phyloP scores from a whole-genome alignment of 2,113 vertebrate species.

The Clupea harengus region DNA sequence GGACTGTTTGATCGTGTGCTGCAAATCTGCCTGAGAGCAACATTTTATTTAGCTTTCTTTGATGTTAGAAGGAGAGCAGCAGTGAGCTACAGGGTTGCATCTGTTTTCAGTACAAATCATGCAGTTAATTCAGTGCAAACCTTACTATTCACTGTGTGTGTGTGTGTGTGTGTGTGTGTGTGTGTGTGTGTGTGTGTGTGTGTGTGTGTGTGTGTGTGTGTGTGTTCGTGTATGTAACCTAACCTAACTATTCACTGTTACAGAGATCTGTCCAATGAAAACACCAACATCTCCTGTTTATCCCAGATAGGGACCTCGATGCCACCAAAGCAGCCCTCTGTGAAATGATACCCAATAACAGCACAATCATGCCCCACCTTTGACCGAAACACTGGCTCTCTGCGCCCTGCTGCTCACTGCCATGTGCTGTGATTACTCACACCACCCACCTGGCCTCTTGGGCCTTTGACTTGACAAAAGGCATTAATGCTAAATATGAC shows the following conservation, averaged over 20 bases:
- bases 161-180: too few species aligned
- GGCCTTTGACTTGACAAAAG: neutral
- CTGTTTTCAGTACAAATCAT: neutral
- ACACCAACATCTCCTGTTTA: neutral
- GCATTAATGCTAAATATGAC: neutral
- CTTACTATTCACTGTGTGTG: too few species aligned
- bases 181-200: too few species aligned
- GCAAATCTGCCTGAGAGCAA: neutral
- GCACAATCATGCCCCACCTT: neutral
- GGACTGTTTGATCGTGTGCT: neutral
- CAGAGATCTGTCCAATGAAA: neutral
- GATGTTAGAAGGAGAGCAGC: neutral
- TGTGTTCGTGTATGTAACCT: too few species aligned
- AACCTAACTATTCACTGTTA: neutral
- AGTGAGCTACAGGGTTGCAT: neutral
- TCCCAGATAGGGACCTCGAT: neutral
- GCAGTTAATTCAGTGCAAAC: neutral
- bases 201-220: too few species aligned
- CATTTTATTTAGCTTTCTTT: neutral
- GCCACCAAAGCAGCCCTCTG: neutral
- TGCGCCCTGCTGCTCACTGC: neutral
- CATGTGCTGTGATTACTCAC: neutral
- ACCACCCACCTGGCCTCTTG: neutral
- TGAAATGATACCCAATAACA: neutral
- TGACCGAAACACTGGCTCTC: neutral